Evolutionary conservation across 2,888 invertebrate genomes (phyloP), one percentile per base, ranked within the genome.

Genomic region (Conistra vaccinii): DNA sequence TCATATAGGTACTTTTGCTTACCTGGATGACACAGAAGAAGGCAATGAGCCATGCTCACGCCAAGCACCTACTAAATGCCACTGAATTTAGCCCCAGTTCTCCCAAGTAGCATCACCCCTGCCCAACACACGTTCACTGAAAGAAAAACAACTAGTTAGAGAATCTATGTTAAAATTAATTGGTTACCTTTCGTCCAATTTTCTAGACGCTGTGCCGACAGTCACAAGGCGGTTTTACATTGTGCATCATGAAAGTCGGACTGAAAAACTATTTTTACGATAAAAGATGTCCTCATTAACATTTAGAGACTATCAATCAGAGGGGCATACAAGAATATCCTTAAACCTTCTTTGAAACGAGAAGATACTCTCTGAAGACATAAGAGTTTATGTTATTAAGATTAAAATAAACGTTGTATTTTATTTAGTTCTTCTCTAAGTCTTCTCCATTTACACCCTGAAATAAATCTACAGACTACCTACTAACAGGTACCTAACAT

Each of bases 21-120:
- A 96, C 97, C 94, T 98, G 98, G 93, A 98, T 98, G 78, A 99
- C 98, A 92, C 98, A 98, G 86, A 99, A 97, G 95, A 98, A 99
- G 79, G 98, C 98, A 83, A 98, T 95, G 67, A 98, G 90, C 99
- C 99, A 99, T 1, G 98, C 97, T 0, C 98, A 93, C 51, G 98
- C 95, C 9, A 99, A 97, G 85, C 98, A 98, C 7, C 97, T 0
- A 98, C 98, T 71, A 99, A 95, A 91, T 98, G 98, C 98, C 98
- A 98, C 85, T 98, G 97, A 32, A 99, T 96, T 0, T 95, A 92
- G 0, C 99, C 99, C 92, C 98, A 98, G 87, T 98, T 97, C 68
- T 98, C 97, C 97, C 97, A 98, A 0, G 97, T 96, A 5, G 98
- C 97, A 35, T 96, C 95, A 0, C 97, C 97, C 80, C 98, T 95